These are phyloP conservation scores for Agonopterix heracliana DNA, from an alignment of 2,888 invertebrate genomes.

Conservation along the genomic window DNA sequence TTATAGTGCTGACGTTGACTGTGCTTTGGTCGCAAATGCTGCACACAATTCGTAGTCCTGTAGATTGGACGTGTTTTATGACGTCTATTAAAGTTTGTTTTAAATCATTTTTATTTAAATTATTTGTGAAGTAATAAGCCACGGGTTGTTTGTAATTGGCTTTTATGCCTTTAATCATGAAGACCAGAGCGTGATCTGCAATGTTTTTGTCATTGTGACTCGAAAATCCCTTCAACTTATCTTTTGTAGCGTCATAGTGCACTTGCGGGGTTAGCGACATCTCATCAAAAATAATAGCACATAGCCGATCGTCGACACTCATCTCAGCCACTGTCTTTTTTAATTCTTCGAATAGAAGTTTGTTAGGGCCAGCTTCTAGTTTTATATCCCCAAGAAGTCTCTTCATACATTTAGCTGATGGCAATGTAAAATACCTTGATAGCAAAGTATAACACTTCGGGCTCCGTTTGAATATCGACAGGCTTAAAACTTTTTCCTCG, in stretches of 20 bases:
- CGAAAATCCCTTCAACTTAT: conserved; percentile 10
- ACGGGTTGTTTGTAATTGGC: conserved; percentile 4
- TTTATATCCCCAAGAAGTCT: conserved; percentile 13
- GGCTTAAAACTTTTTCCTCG: conserved; percentile 11
- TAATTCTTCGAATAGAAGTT: conserved; percentile 15
- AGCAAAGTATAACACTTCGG: conserved; percentile 5
- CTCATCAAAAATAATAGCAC: conserved; percentile 18
- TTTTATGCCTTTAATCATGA: conserved; percentile 8
- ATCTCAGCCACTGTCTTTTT: conserved; percentile 9
- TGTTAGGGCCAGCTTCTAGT: conserved; percentile 14
- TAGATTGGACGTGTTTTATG: not conserved
- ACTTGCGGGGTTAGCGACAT: conserved; percentile 16
- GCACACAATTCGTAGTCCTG: not conserved
- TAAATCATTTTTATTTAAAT: not conserved
- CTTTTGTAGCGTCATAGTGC: conserved; percentile 11
- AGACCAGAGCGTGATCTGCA: conserved; percentile 17
- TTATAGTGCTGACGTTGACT: not conserved
- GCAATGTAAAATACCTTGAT: conserved; percentile 6
- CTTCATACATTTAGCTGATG: conserved; percentile 13
- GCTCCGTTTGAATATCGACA: conserved; percentile 13
- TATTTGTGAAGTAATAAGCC: conserved; percentile 3
- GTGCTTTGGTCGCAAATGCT: not conserved
- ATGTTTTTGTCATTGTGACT: not conserved
- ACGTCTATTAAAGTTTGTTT: not conserved
- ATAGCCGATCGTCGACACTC: conserved; percentile 8